phyloP scores from a whole-genome alignment of 2,888 invertebrate genomes.

The Perithous albicinctus region DNA sequence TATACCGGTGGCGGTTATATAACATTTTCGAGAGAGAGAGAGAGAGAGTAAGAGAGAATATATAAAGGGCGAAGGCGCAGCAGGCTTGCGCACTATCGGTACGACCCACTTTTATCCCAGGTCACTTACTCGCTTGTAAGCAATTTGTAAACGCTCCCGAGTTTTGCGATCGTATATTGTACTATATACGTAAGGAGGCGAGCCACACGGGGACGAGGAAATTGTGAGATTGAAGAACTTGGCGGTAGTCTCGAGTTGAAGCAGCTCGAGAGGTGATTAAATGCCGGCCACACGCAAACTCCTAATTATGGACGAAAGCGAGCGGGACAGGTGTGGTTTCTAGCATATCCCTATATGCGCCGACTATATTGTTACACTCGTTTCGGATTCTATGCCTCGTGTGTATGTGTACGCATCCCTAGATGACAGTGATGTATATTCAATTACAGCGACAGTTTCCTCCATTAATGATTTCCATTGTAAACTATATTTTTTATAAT shows the following conservation, averaged over 20 bases:
- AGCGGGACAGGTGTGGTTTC: conserved; percentile 59
- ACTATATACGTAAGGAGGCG: conserved; percentile 19
- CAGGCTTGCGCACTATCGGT: conserved; percentile 52
- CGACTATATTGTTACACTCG: conserved; percentile 25
- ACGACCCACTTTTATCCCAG: conserved; percentile 63
- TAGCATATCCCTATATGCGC: conserved; percentile 48
- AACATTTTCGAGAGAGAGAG: conserved; percentile 53
- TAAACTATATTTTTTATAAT: neutral
- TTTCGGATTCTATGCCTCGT: conserved; percentile 3
- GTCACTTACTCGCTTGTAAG: conserved; percentile 65
- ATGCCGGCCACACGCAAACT: conserved; percentile 66
- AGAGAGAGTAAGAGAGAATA: too few species aligned
- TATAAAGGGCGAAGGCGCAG: conserved; percentile 29
- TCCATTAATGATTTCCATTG: neutral
- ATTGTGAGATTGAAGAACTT: conserved; percentile 65
- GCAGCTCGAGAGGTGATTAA: conserved; percentile 65
- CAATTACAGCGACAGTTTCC: neutral
- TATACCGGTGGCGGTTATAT: conserved; percentile 25
- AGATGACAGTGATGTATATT: conserved; percentile 5
- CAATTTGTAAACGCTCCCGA: conserved; percentile 67
- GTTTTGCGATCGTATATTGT: conserved; percentile 56
- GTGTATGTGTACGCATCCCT: neutral
- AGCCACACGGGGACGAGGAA: conserved; percentile 36
- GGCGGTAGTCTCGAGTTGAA: conserved; percentile 53
- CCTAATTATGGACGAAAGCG: conserved; percentile 63